phyloP scores from a whole-genome alignment of 2,888 invertebrate species.

The Gerris lacustris region DNA sequence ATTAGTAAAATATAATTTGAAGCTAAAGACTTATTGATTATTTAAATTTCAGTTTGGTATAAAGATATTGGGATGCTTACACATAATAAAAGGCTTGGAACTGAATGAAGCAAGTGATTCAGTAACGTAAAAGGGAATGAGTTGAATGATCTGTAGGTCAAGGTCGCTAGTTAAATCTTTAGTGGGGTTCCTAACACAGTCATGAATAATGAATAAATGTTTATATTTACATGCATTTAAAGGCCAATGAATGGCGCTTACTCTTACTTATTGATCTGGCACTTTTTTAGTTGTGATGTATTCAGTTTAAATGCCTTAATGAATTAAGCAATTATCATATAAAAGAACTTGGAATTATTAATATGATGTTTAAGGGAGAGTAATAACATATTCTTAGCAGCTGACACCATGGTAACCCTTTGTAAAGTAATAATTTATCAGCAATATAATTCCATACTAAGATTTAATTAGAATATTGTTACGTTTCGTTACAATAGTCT shows the following conservation, averaged over 20 bases:
- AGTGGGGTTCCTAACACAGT: background rate
- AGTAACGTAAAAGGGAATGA: background rate
- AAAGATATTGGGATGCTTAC: no score
- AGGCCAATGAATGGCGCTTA: background rate
- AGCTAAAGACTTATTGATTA: no score
- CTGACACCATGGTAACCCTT: no score
- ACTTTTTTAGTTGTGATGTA: background rate
- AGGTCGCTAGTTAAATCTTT: constrained; percentile 3
- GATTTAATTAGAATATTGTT: no score
- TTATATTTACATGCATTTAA: constrained; percentile 5
- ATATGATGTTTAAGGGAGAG: no score
- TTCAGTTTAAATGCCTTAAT: background rate
- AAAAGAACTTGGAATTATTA: background rate
- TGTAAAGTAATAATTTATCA: no score
- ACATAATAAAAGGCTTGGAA: no score
- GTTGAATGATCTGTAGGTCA: background rate
- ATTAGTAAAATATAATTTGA: no score
- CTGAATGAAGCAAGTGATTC: background rate
- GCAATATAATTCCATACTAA: no score
- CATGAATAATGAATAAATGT: constrained; percentile 1
- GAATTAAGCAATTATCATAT: background rate
- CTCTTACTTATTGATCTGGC: background rate
- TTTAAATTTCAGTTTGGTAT: no score
- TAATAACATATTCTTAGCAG: no score
- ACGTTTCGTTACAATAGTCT: no score